Conservation (phyloP, 2,113 vertebrate genomes). For the Corapipo altera region DNA sequence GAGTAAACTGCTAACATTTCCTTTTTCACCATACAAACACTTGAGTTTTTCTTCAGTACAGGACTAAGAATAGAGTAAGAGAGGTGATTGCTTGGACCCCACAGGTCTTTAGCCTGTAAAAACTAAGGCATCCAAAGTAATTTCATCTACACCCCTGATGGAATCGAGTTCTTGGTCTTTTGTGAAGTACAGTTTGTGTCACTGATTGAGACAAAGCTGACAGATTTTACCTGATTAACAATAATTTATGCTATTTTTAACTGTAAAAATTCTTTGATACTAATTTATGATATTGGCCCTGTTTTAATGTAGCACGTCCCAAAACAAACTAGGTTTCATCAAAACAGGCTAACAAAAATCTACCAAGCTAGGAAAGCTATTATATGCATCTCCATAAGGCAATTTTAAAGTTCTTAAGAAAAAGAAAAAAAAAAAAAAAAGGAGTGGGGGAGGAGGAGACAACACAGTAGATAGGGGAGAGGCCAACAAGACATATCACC, state of each 20-base stretch:
- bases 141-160: background rate
- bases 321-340: background rate
- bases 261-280: background rate
- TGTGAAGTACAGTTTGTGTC: background rate
- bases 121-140: fast-evolving
- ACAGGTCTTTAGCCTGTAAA: background rate
- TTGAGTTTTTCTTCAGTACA: background rate
- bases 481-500: background rate
- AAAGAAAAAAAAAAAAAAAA: too few species aligned
- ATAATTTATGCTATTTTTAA: background rate
- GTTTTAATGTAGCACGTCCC: background rate
- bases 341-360: background rate
- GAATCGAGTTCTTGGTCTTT: background rate
- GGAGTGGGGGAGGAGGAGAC: fast-evolving
- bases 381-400: background rate
- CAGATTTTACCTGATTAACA: background rate
- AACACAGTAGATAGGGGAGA: background rate
- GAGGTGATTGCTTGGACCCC: background rate
- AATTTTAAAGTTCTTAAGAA: background rate
- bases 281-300: background rate
- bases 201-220: background rate
- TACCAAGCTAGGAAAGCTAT: background rate
- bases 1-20: background rate
- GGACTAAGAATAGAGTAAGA: background rate
- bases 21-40: background rate